Percentiles rank a stretch among this genome's conserved stretches.
Evolutionary conservation across 37 sponge, comb jelly and placozoan species (phyloP).

Genomic region (Cliona cf. orientalis): DNA sequence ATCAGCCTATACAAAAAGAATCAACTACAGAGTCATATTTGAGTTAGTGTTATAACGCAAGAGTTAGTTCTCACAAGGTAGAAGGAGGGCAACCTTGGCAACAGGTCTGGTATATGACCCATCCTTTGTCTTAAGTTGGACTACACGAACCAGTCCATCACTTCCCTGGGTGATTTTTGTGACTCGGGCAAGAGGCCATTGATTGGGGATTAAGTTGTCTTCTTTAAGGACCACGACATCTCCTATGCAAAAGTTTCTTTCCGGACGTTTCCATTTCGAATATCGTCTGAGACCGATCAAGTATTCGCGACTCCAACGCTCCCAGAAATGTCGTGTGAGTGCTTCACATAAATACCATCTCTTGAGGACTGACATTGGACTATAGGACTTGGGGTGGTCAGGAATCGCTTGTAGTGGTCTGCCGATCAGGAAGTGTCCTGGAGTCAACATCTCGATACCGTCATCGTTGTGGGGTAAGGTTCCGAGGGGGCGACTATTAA

Average conservation of each 20-base stretch:
- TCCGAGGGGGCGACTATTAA: constrained; percentile 28
- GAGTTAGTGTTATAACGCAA: background rate
- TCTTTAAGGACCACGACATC: constrained; percentile 49
- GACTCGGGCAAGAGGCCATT: constrained; percentile 45
- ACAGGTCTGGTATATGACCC: constrained; percentile 20
- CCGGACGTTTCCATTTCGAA: constrained; percentile 21
- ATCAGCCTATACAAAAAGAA: too few species aligned
- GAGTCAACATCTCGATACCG: constrained; percentile 36
- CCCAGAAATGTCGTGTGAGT: constrained; percentile 40
- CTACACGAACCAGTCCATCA: constrained; percentile 40
- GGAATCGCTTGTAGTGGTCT: constrained; percentile 30
- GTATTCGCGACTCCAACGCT: constrained; percentile 28
- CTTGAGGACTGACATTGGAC: background rate
- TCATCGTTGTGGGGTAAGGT: constrained; percentile 26
- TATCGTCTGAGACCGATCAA: background rate
- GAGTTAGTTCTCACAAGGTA: constrained; percentile 8
- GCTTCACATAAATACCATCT: constrained; percentile 27
- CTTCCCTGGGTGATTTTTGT: constrained; percentile 12
- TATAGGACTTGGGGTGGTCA: background rate
- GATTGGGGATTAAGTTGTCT: background rate
- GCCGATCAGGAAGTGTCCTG: constrained; percentile 52
- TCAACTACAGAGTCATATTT: background rate
- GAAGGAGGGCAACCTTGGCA: constrained; percentile 24
- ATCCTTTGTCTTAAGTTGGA: background rate
- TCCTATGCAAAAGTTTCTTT: constrained; percentile 19